Conservation (phyloP, 37 sponge, comb jelly and placozoan genomes). For the Oscarella lobularis region DNA sequence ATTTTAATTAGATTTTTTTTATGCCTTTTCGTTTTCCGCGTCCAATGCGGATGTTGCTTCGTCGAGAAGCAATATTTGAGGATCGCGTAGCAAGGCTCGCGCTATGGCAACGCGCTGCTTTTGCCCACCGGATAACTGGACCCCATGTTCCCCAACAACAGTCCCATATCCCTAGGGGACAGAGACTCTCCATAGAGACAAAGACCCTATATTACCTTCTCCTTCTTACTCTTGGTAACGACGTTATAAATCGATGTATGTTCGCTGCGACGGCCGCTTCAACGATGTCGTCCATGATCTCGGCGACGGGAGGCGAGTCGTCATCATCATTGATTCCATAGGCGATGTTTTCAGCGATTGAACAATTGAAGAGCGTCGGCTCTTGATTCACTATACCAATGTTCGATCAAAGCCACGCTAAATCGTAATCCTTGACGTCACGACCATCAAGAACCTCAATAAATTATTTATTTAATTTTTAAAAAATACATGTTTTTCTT, state of each 20-base stretch:
- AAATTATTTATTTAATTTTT: no score
- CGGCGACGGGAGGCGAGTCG: no score
- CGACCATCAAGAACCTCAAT: background rate
- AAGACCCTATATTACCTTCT: no score
- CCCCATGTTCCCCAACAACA: background rate
- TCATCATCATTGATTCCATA: background rate
- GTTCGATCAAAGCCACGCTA: background rate
- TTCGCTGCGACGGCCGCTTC: background rate
- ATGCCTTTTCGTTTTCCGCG: background rate
- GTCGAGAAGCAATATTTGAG: background rate
- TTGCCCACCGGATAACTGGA: constrained; percentile 1
- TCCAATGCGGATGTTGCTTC: background rate
- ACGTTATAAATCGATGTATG: background rate
- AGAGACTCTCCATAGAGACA: no score
- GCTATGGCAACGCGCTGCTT: background rate
- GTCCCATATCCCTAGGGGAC: background rate
- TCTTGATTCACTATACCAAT: background rate
- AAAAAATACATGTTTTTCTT: no score
- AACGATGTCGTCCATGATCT: background rate
- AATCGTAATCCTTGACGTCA: background rate
- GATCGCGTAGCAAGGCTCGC: background rate
- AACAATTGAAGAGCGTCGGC: background rate
- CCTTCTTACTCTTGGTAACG: no score
- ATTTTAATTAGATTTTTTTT: no score
- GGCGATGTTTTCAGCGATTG: background rate